Conservation (phyloP, 2,113 vertebrate species). For the Bungarus multicinctus region DNA sequence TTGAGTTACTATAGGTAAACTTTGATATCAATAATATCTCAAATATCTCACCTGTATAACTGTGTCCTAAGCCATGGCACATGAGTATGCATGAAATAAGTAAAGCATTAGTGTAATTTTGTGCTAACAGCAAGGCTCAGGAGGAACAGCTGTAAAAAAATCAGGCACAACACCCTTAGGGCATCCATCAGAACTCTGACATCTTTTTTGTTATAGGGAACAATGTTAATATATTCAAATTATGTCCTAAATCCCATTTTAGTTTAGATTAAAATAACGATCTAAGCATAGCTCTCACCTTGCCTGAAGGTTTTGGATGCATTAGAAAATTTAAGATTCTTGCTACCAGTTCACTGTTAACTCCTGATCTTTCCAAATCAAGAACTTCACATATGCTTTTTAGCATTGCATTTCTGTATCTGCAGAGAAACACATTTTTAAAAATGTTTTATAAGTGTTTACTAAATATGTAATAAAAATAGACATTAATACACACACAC, state of each 20-base stretch:
- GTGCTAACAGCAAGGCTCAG: neutral
- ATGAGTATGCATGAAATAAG: neutral
- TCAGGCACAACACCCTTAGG: neutral
- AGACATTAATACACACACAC: neutral
- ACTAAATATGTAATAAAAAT: neutral
- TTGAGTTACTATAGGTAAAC: neutral
- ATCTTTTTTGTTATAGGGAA: neutral
- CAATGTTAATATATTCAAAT: neutral
- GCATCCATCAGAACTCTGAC: too few species aligned
- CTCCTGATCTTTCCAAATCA: constrained; percentile 92
- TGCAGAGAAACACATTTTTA: constrained; percentile 21
- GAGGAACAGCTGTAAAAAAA: neutral
- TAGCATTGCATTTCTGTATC: constrained; percentile 78
- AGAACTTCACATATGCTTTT: constrained; percentile 89
- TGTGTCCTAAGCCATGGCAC: neutral
- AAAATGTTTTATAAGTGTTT: neutral
- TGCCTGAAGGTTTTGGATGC: constrained; percentile 88
- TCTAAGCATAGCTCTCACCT: constrained; percentile 68
- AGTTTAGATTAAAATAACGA: neutral
- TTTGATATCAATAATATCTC: neutral
- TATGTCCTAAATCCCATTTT: neutral
- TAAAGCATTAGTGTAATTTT: neutral
- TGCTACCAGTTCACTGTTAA: constrained; percentile 83
- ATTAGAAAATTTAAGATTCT: constrained; percentile 89
- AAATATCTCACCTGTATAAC: neutral